Evolutionary conservation across 2,888 invertebrate genomes (phyloP).

Genomic region (Melolontha melolontha): DNA sequence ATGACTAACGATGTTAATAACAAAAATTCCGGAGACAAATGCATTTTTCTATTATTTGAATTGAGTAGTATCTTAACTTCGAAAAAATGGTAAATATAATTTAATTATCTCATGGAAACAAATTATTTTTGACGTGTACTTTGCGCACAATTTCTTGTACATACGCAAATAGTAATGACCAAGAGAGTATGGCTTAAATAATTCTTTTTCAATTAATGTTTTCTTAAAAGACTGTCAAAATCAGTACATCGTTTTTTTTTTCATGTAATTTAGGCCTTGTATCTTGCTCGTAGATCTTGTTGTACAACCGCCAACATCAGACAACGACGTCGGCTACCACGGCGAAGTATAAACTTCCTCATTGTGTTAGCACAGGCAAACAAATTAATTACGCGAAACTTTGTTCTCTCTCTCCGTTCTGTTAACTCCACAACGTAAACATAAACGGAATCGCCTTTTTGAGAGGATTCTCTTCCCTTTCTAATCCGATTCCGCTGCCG

Average conservation of each 20-base stretch:
- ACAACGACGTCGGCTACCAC: slow-evolving; percentile 13
- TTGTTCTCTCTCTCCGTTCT: slow-evolving; percentile 13
- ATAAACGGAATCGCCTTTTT: slow-evolving; percentile 19
- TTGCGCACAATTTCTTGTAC: too few species aligned
- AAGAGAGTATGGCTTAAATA: too few species aligned
- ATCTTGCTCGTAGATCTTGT: slow-evolving; percentile 8
- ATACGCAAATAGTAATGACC: too few species aligned
- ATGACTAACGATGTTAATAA: too few species aligned
- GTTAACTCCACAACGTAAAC: not conserved
- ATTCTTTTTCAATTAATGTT: too few species aligned
- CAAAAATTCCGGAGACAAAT: too few species aligned
- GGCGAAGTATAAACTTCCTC: slow-evolving; percentile 33
- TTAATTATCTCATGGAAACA: too few species aligned
- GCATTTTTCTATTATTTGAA: too few species aligned
- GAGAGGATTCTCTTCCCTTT: slow-evolving; percentile 22
- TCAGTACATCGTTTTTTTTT: not conserved
- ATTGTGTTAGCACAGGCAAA: slow-evolving; percentile 30
- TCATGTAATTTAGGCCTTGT: slow-evolving; percentile 3
- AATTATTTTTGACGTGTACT: too few species aligned
- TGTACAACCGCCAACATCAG: slow-evolving; percentile 28
- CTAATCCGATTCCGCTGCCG: slow-evolving; percentile 22
- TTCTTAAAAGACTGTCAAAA: too few species aligned
- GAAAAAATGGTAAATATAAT: too few species aligned
- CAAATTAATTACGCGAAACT: slow-evolving; percentile 38
- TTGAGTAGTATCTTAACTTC: too few species aligned